Conservation (phyloP, 2,797 vertebrate species). For the Enteromius paludinosus region DNA sequence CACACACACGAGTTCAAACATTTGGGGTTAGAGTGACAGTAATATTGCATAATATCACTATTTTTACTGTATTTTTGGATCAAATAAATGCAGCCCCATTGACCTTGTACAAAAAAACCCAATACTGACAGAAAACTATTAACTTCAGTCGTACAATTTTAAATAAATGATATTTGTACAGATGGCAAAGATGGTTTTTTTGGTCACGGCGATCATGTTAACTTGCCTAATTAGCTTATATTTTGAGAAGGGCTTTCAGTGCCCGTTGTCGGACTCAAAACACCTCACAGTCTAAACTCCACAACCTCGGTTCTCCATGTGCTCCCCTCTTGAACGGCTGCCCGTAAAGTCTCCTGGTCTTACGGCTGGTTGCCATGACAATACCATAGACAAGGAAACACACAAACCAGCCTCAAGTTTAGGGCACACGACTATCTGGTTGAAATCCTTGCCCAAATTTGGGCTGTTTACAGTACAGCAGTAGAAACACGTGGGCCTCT, state of each 20-base stretch:
- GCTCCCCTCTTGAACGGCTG: slow-evolving; percentile 34
- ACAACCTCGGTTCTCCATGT: slow-evolving; percentile 17
- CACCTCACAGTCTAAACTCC: not conserved
- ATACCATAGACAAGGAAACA: slow-evolving; percentile 68
- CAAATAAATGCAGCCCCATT: not conserved
- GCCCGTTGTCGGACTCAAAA: not conserved
- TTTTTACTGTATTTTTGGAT: not conserved
- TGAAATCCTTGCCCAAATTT: slow-evolving; percentile 93
- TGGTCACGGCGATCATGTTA: not conserved
- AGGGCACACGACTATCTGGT: slow-evolving; percentile 85
- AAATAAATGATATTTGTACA: not conserved
- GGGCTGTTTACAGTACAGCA: slow-evolving; percentile 80
- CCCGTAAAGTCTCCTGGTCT: slow-evolving; percentile 57
- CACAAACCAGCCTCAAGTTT: slow-evolving; percentile 78
- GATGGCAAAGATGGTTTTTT: not conserved
- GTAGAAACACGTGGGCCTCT: slow-evolving; percentile 76
- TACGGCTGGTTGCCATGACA: slow-evolving; percentile 73
- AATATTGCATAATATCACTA: not conserved
- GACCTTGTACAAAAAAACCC: not conserved
- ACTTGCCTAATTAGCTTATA: not conserved
- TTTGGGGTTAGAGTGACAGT: not conserved
- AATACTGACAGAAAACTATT: not conserved
- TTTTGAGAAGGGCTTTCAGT: not conserved
- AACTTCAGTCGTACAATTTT: not conserved
- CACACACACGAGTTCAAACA: not conserved